Base-by-base conservation (phyloP, 2,113 vertebrate species). In the Amblyopsis rosae region DNA sequence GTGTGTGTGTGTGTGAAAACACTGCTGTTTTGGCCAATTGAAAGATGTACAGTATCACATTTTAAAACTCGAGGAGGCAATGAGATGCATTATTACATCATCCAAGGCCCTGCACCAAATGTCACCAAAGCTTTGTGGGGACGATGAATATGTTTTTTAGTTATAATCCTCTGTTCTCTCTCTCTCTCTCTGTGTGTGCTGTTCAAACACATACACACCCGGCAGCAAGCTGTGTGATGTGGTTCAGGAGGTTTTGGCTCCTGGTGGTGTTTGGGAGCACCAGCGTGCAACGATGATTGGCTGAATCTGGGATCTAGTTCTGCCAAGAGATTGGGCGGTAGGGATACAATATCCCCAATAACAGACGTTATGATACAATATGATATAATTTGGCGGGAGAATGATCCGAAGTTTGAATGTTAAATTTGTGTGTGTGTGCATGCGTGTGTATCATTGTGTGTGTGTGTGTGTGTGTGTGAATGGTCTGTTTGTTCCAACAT, bases 401-500 rank as follows among this genome's bases (percentile, higher is more conserved):
- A 26, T 84, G 79, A 81, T 86, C 81, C 74, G 67, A 69, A 76
- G 78, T 77, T 47, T 73, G 63, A 54, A 33, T 74, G 72, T 73
- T 45, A 26, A 26, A 26, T 26, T 2, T 66, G 60, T 70, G 67
- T 68, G 72, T 75, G 59, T 49, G 26, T 26, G 26, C 26, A 26
- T 26, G 26, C 26, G 26, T 26, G 26, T 19, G 19, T 19, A 19
- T 19, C 19, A 19, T 19, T 66, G 60, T 70, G 67, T 68, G 72
- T 75, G 63, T 66, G 69, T 70, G 64, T 19, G 56, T 58, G 15
- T 68, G 46, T 59, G 56, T 47, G 19, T 92, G 67, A 92, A 92
- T 88, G 80, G 79, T 70, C 89, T 90, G 91, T 91, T 90, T 82
- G 19, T 92, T 91, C 80, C 85, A 88, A 80, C 67, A 73, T 93